Evolutionary conservation across 1,140 invertebrate species (phyloP).

Genomic region (Lasaia peninsularis): DNA sequence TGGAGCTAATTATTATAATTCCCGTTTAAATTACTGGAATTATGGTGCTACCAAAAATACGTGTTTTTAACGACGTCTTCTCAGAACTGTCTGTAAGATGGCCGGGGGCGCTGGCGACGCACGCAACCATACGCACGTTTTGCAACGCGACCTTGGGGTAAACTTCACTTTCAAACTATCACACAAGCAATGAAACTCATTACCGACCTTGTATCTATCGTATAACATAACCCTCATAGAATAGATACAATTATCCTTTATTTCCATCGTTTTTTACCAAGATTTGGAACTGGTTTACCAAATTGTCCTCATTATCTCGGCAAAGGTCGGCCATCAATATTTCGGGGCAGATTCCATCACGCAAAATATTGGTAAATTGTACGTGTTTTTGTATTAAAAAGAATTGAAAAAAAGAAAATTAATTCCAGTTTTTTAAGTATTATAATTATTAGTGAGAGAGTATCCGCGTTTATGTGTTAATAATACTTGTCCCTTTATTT

Average conservation of each 20-base stretch:
- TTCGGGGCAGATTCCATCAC: slow-evolving; percentile 69
- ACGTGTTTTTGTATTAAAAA: slow-evolving; percentile 14
- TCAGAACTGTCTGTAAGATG: slow-evolving; percentile 53
- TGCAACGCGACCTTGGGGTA: slow-evolving; percentile 55
- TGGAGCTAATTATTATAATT: slow-evolving; percentile 75
- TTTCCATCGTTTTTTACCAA: slow-evolving; percentile 56
- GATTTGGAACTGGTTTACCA: slow-evolving; percentile 58
- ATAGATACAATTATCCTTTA: slow-evolving; percentile 46
- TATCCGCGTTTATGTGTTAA: no score
- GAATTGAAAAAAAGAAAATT: background rate
- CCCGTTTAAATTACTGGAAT: slow-evolving; percentile 72
- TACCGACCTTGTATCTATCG: slow-evolving; percentile 13
- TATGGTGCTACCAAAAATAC: slow-evolving; percentile 76
- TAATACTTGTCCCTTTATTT: no score
- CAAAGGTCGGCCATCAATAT: slow-evolving; percentile 63
- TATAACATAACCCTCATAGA: slow-evolving; percentile 37
- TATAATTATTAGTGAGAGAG: no score
- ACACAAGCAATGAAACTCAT: slow-evolving; percentile 1
- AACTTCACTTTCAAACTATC: slow-evolving; percentile 22
- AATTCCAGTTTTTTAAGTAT: slow-evolving; percentile 1
- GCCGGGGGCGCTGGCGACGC: slow-evolving; percentile 42
- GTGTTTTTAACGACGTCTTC: slow-evolving; percentile 74
- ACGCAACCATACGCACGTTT: slow-evolving; percentile 50
- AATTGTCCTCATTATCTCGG: slow-evolving; percentile 68
- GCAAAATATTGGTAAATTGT: slow-evolving; percentile 56